Conservation (phyloP, 2,888 invertebrate genomes). For the Dorcus parallelipipedus region DNA sequence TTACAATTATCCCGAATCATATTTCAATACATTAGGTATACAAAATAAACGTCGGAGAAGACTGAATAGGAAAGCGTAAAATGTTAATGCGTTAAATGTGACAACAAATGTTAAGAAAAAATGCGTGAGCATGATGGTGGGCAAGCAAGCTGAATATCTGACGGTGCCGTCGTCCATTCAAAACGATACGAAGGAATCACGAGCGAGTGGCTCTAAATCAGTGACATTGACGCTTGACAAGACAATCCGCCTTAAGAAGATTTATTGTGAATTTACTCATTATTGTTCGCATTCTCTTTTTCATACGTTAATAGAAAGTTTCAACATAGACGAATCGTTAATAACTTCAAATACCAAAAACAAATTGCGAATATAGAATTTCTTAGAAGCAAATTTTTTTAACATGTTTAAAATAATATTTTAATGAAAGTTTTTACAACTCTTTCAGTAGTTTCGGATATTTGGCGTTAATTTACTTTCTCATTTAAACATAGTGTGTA, state of each 20-base stretch:
- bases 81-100: slow-evolving; percentile 16
- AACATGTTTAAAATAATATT: too few species aligned
- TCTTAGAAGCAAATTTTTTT: too few species aligned
- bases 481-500: too few species aligned
- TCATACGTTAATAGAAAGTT: too few species aligned
- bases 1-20: slow-evolving; percentile 5
- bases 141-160: slow-evolving; percentile 3
- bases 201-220: slow-evolving; percentile 17
- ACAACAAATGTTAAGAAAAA: slow-evolving; percentile 17
- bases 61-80: slow-evolving; percentile 12
- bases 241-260: slow-evolving; percentile 19
- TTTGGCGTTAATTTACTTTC: too few species aligned
- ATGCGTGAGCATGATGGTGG: slow-evolving; percentile 4
- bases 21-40: slow-evolving; percentile 7
- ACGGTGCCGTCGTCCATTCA: slow-evolving; percentile 13
- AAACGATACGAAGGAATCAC: slow-evolving; percentile 16
- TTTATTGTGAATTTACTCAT: slow-evolving; percentile 18
- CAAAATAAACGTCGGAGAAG: slow-evolving; percentile 10
- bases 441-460: too few species aligned
- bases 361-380: too few species aligned
- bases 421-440: too few species aligned
- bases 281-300: slow-evolving; percentile 10
- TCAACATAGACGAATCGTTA: too few species aligned
- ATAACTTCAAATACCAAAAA: too few species aligned
- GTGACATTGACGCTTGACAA: slow-evolving; percentile 21